A percentile compares a stretch with the other conserved stretches of the same genome.
Evolutionary conservation across 35 echinoderm and acorn worm species (phyloP).

Genomic region (Ptychodera flava): DNA sequence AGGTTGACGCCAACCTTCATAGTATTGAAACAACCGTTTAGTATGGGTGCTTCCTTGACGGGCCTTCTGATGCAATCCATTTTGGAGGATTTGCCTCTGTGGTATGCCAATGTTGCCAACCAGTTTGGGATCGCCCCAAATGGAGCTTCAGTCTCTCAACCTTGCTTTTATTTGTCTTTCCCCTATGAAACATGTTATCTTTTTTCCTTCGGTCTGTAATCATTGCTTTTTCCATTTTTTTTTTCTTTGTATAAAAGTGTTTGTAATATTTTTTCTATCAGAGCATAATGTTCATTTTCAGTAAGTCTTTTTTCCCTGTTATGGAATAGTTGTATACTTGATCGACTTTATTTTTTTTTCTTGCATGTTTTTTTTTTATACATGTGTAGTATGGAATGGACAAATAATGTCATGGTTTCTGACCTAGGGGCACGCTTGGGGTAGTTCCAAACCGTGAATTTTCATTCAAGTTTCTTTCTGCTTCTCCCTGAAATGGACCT

Average conservation of each 20-base stretch:
- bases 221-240: neutral
- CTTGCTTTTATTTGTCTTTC: neutral
- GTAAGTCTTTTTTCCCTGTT: too few relatives aligned
- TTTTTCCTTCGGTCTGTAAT: neutral
- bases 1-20: neutral
- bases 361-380: slow-evolving; percentile 2
- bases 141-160: neutral
- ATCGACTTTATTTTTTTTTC: too few relatives aligned
- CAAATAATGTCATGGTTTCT: slow-evolving; percentile 1
- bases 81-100: neutral
- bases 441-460: neutral
- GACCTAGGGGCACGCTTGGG: neutral
- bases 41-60: neutral
- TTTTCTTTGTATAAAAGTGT: neutral
- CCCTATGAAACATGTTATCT: neutral
- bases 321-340: too few relatives aligned
- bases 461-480: too few relatives aligned
- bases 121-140: neutral
- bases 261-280: neutral
- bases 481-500: neutral
- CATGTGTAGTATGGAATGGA: neutral
- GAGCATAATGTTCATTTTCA: too few relatives aligned
- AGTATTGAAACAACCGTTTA: neutral
- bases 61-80: neutral
- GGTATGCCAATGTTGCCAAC: neutral